phyloP scores from a whole-genome alignment of 1,140 invertebrate genomes.

The Neodiprion lecontei region DNA sequence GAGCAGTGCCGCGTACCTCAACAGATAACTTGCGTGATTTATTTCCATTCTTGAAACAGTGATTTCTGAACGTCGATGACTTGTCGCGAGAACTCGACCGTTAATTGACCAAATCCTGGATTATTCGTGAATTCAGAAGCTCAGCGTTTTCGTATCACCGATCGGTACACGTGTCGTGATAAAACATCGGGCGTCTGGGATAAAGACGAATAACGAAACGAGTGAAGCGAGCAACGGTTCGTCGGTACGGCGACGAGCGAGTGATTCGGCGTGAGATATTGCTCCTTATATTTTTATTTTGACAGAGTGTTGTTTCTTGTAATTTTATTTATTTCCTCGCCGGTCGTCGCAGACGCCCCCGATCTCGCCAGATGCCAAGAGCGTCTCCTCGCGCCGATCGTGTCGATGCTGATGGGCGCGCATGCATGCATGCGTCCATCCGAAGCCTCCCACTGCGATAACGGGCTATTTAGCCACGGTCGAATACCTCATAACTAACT shows the following conservation, averaged over 20 bases:
- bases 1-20: too few relatives aligned
- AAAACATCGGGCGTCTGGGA: too few relatives aligned
- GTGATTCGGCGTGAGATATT: not conserved
- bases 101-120: too few relatives aligned
- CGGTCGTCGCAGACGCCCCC: not conserved
- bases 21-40: not conserved
- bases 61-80: too few relatives aligned
- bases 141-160: too few relatives aligned
- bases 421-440: conserved; percentile 22
- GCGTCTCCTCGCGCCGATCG: not conserved
- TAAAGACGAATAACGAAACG: too few relatives aligned
- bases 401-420: too few relatives aligned
- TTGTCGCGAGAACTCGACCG: too few relatives aligned
- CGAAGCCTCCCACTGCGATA: conserved; percentile 48
- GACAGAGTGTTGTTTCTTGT: not conserved
- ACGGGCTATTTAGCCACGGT: conserved; percentile 32
- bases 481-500: conserved; percentile 55
- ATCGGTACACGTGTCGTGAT: too few relatives aligned
- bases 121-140: too few relatives aligned
- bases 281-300: not conserved
- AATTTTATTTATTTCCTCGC: not conserved
- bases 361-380: not conserved
- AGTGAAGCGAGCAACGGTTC: too few relatives aligned
- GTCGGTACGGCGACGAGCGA: too few relatives aligned
- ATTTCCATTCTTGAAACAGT: not conserved